Evolutionary conservation across 2,113 vertebrate species (phyloP), one percentile per base, ranked within the genome.

Genomic region (Bettongia penicillata): DNA sequence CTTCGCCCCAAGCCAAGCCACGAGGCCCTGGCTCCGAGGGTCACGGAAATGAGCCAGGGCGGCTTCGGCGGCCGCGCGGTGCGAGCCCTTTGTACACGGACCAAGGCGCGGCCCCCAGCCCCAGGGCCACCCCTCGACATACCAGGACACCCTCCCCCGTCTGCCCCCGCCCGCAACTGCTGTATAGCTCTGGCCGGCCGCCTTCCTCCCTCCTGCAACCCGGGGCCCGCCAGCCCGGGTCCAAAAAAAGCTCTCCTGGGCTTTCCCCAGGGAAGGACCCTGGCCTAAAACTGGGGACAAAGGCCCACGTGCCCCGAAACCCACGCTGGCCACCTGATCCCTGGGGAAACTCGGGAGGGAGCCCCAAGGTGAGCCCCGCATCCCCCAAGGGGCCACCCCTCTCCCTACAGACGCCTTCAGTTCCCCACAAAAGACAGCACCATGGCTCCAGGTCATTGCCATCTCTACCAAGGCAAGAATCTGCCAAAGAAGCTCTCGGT

Each of bases 401-500:
- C 19, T 6, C 14, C 14, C 11, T 16, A 37, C 61, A 19, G 14
- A 68, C 37, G 37, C 28, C 26, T 57, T 9, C 28, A 9, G 10
- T 28, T 9, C 26, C 55, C 90, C 77, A 49, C 23, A 49, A 93
- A 51, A 90, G 43, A 61, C 28, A 25, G 55, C 14, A 77, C 25
- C 61, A 91, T 91, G 23, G 16, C 31, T 57, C 25, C 22, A 90
- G 95, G 48, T 47, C 57, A 53, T 43, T 51, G 94, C 57, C 89
- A 49, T 57, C 37, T 93, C 53, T 26, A 55, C 10, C 10, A 9
- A 57, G 55, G 28, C 26, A 50, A 93, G 90, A 91, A 94, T 3
- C 84, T 92, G 90, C 96, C 19, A 16, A 52, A 52, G 25, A 47
- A 91, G 94, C 92, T 91, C 91, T 89, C 51, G 94, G 52, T 95